A percentile compares a stretch with the other conserved stretches of the same genome.
These are phyloP conservation scores for Lycodopsis pacificus DNA, from an alignment of 2,797 vertebrate species.

Conservation along the genomic window DNA sequence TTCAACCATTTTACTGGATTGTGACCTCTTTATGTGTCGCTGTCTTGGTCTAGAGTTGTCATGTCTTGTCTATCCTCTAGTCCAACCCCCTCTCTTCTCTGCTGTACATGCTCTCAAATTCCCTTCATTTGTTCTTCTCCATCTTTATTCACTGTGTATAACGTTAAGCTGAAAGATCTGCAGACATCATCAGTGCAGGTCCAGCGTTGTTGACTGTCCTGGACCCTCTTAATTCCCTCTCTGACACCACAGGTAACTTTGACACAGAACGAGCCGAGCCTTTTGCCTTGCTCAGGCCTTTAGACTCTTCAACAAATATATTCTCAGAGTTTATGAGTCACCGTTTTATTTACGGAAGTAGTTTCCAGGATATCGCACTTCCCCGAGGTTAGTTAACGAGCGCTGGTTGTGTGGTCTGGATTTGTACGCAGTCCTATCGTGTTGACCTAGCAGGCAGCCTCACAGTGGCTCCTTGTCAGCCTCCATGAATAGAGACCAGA, in stretches of 20 bases:
- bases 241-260: slow-evolving; percentile 87
- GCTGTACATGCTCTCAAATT: slow-evolving; percentile 6
- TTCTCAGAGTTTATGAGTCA: slow-evolving; percentile 10
- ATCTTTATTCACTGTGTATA: slow-evolving; percentile 31
- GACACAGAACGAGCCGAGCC: neutral
- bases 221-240: slow-evolving; percentile 88
- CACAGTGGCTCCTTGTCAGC: slow-evolving; percentile 76
- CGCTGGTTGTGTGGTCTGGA: slow-evolving; percentile 40
- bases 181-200: slow-evolving; percentile 82
- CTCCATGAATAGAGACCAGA: slow-evolving; percentile 70
- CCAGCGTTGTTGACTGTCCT: slow-evolving; percentile 83
- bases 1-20: neutral
- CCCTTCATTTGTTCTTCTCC: slow-evolving; percentile 32
- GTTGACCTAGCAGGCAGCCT: slow-evolving; percentile 64
- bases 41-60: slow-evolving; percentile 5
- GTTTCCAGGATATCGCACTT: slow-evolving; percentile 48
- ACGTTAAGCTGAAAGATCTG: slow-evolving; percentile 84
- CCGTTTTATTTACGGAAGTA: slow-evolving; percentile 27
- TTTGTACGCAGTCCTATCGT: slow-evolving; percentile 51
- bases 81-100: neutral
- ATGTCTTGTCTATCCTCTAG: neutral
- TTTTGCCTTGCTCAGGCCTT: slow-evolving; percentile 22
- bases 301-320: slow-evolving; percentile 33
- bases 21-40: neutral
- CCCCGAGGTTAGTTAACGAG: slow-evolving; percentile 30